Conservation (phyloP, 2,797 vertebrate genomes). For the Fundulus diaphanus region DNA sequence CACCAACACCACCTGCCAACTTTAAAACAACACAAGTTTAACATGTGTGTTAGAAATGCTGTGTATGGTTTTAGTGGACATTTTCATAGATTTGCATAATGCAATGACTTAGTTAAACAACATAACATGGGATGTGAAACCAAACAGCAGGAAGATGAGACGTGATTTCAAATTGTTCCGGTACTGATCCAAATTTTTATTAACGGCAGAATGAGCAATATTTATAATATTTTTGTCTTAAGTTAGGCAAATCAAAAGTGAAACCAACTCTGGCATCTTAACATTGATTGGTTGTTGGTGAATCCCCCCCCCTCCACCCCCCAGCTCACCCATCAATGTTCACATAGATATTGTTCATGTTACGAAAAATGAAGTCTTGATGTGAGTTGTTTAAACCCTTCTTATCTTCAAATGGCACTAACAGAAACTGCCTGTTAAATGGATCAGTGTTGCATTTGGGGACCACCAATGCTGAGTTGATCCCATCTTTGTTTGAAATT, state of each 20-base stretch:
- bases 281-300: not conserved
- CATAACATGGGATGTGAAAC: not conserved
- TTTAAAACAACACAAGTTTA: not conserved
- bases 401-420: constrained; percentile 73
- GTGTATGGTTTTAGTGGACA: not conserved
- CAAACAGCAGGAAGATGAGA: too few species aligned
- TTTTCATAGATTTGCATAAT: not conserved
- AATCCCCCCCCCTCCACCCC: not conserved
- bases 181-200: too few species aligned
- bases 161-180: too few species aligned
- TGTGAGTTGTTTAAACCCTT: constrained; percentile 48
- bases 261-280: not conserved
- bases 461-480: constrained; percentile 75
- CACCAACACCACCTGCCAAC: not conserved
- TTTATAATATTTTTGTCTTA: too few species aligned
- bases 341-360: not conserved
- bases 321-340: not conserved
- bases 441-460: constrained; percentile 67
- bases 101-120: not conserved
- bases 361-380: constrained; percentile 18
- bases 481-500: constrained; percentile 73
- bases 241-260: not conserved
- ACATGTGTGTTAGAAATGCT: not conserved
- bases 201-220: too few species aligned
- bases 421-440: constrained; percentile 77